Evolutionary conservation across 2,888 invertebrate genomes (phyloP), one percentile per base, ranked within the genome.

Genomic region (Rhaphigaster nebulosa): DNA sequence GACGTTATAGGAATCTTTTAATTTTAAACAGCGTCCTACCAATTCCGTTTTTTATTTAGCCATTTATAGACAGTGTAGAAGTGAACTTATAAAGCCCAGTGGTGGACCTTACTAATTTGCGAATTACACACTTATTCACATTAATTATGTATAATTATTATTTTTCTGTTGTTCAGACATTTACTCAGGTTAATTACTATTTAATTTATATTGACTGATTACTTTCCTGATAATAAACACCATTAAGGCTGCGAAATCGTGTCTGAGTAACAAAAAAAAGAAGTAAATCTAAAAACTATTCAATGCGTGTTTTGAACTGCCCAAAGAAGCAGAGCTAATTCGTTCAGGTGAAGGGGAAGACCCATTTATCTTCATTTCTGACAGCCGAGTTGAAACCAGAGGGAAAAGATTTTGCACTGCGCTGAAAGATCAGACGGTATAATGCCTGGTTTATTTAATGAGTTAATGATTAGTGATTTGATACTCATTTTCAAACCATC

Each of bases 311-410:
- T 38, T 76, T 6, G 70, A 38, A 76, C 29, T 34, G 65, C 18
- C 70, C 70, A 23, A 76, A 76, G 70, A 76, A 38, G 70, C 34
- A 76, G 20, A 38, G 70, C 70, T 76, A 76, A 76, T 76, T 76
- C 70, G 34, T 76, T 76, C 70, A 76, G 70, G 70, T 76, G 70
- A 76, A 76, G 70, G 70, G 70, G 23, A 38, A 38, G 34, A 20
- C 4, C 38, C 70, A 76, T 76, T 76, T 76, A 76, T 76, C 70
- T 76, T 76, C 34, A 76, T 76, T 76, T 76, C 70, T 76, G 70
- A 76, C 70, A 76, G 38, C 70, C 20, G 2, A 76, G 70, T 76
- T 76, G 70, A 76, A 38, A 76, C 70, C 38, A 76, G 70, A 38
- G 70, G 70, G 34, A 76, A 76, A 65, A 20, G 70, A 38, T 76